Percentiles rank a stretch among this genome's conserved stretches.
These are phyloP conservation scores for Drosophila burlai DNA, from an alignment of 1,140 invertebrate genomes.

Conservation along the genomic window DNA sequence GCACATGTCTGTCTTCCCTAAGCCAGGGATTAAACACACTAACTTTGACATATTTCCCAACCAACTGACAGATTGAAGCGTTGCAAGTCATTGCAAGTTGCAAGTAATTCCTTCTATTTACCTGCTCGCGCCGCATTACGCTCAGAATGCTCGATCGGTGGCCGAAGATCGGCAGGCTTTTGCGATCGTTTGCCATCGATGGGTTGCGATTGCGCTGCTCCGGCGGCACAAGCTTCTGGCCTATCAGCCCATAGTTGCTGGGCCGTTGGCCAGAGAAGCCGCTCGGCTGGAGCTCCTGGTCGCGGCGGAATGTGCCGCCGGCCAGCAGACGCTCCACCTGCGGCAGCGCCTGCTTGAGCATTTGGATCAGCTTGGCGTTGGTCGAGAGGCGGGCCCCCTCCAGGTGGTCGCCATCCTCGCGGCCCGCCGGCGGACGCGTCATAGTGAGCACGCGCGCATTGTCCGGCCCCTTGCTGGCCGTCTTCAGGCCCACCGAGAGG, in stretches of 20 bases:
- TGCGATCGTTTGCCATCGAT: neutral
- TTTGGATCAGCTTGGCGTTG: neutral
- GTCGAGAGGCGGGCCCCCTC: neutral
- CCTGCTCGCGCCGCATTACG: conserved; percentile 27
- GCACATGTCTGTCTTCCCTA: no score
- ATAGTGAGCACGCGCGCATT: conserved; percentile 53
- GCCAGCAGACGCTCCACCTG: neutral
- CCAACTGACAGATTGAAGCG: neutral
- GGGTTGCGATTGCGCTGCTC: neutral
- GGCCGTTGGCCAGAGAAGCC: neutral
- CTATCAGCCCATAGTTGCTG: conserved; percentile 22
- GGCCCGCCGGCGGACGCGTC: neutral
- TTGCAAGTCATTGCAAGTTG: neutral
- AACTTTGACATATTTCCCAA: neutral
- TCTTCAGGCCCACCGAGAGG: conserved; percentile 49
- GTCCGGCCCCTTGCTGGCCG: conserved; percentile 51
- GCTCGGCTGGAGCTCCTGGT: neutral
- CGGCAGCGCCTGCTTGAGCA: neutral
- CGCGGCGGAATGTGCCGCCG: fast-evolving
- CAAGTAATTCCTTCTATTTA: conserved; percentile 16
- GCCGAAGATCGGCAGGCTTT: conserved; percentile 22
- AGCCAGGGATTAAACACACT: neutral
- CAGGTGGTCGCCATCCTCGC: neutral
- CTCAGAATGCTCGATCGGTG: conserved; percentile 42
- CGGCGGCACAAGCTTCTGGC: conserved; percentile 7